phyloP scores from a whole-genome alignment of 2,888 invertebrate species.

The Elaeidobius kamerunicus region DNA sequence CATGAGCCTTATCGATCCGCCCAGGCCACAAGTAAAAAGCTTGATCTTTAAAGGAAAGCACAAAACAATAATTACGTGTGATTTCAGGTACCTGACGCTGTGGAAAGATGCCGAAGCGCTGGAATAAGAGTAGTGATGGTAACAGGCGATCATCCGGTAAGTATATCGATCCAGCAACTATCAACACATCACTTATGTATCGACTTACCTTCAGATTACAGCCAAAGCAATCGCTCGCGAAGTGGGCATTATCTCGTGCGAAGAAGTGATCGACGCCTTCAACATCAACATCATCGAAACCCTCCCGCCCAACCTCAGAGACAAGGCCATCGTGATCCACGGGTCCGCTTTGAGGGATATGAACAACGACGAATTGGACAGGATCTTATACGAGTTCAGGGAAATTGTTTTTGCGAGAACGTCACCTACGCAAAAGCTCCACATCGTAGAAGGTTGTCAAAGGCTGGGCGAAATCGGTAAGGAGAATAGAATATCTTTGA shows the following conservation, averaged over 20 bases:
- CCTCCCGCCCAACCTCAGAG: conserved; percentile 40
- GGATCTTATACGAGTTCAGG: conserved; percentile 55
- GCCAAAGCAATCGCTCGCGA: conserved; percentile 73
- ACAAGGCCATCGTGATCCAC: conserved; percentile 56
- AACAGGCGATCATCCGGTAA: conserved; percentile 76
- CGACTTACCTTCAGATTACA: conserved; percentile 51
- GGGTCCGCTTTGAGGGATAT: conserved; percentile 52
- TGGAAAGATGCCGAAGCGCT: conserved; percentile 51
- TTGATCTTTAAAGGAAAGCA: too few relatives aligned
- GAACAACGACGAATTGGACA: conserved; percentile 51
- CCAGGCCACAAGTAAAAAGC: conserved; percentile 53
- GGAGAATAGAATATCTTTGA: not conserved
- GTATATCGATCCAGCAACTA: conserved; percentile 6
- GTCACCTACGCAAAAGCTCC: conserved; percentile 55
- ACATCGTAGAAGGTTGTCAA: conserved; percentile 80
- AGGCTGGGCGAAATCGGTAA: conserved; percentile 70
- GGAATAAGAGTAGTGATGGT: conserved; percentile 82
- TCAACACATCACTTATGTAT: not conserved
- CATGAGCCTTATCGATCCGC: conserved; percentile 64
- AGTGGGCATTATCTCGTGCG: conserved; percentile 67
- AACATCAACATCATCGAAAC: conserved; percentile 43
- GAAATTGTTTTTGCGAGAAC: conserved; percentile 65
- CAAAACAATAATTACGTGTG: not conserved
- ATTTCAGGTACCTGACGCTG: conserved; percentile 30
- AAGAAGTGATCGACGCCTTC: conserved; percentile 42